Base-by-base conservation (phyloP, 2,113 vertebrate genomes). In the Ailurus styani region DNA sequence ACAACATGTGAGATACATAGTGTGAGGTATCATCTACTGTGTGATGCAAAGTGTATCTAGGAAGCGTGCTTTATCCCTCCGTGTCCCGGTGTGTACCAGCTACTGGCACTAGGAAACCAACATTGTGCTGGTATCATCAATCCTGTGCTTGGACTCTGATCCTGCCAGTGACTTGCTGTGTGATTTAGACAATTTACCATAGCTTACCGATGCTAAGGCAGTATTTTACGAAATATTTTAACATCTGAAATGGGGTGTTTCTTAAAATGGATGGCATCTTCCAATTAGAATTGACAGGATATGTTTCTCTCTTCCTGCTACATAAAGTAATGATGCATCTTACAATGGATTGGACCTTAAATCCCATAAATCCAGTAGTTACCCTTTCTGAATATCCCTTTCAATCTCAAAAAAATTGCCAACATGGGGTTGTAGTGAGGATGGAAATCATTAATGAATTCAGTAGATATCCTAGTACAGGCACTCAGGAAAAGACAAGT, bases 71-170 rank as follows among this genome's bases (percentile, higher is more conserved):
- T 5, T 42, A 0, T 27, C 3, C 12, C 55, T 45, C 29, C 2
- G 2, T 42, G 31, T 0, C 0, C 7, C 17, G 34, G 6, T 1
- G 5, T 27, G 12, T 15, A 0, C 27, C 2, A 10, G 4, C 3
- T 57, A 17, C 0, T 17, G n/a, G 45, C 15, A 20, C 0, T 4
- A 47, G 15, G 8, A 10, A 10, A 15, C 9, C 18, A 3, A 4
- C 0, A 27, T 23, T 91, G 77, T 21, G 21, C 66, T 54, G 11
- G 29, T 3, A 31, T 21, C 11, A 27, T 52, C 47, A 23, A 8
- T 12, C 66, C 9, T 29, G 15, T 52, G 14, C n/a, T 34, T 21
- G 5, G 7, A 29, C 7, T 40, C 6, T 45, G 13, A 23, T 21
- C 34, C 23, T 87, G 13, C 40, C 34, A 45, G 47, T 47, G 23